Conservation (phyloP, 2,797 vertebrate species). For the Sebastiscus albofasciatus region DNA sequence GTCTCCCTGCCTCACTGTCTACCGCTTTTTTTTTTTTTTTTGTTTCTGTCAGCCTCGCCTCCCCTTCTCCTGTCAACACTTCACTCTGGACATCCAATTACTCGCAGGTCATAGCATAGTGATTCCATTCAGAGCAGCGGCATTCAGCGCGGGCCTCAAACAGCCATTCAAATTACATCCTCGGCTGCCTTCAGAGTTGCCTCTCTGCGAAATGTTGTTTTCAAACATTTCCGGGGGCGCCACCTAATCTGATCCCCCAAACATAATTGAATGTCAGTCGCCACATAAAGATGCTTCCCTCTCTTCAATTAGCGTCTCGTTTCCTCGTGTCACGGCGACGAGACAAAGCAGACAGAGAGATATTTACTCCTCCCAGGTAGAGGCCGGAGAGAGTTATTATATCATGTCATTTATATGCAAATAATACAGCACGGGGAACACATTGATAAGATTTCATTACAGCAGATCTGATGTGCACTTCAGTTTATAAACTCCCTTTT, state of each 20-base stretch:
- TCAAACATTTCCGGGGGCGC: constrained; percentile 77
- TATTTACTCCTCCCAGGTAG: constrained; percentile 85
- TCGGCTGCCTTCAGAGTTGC: constrained; percentile 61
- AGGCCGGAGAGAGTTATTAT: constrained; percentile 79
- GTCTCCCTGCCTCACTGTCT: constrained; percentile 33
- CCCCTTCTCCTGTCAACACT: constrained; percentile 70
- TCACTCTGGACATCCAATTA: constrained; percentile 84
- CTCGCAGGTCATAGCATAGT: constrained; percentile 77
- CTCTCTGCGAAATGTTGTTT: constrained; percentile 78
- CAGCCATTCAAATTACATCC: constrained; percentile 79
- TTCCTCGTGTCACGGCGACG: constrained; percentile 70
- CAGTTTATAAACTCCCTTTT: constrained; percentile 83
- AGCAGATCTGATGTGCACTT: constrained; percentile 82
- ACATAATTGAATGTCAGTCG: constrained; percentile 88
- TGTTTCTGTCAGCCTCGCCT: constrained; percentile 41
- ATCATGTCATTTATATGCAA: constrained; percentile 89
- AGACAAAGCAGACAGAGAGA: constrained; percentile 82
- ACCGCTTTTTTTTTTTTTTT: constrained; percentile 7
- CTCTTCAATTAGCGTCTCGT: constrained; percentile 85
- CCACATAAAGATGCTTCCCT: constrained; percentile 82
- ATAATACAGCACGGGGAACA: constrained; percentile 76
- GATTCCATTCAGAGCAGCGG: constrained; percentile 78
- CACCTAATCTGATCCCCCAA: constrained; percentile 81
- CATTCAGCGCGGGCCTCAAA: constrained; percentile 72
- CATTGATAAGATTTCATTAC: constrained; percentile 85